These are phyloP conservation scores for Lithophane semibrunnea DNA, from an alignment of 2,888 invertebrate genomes.

Conservation along the genomic window DNA sequence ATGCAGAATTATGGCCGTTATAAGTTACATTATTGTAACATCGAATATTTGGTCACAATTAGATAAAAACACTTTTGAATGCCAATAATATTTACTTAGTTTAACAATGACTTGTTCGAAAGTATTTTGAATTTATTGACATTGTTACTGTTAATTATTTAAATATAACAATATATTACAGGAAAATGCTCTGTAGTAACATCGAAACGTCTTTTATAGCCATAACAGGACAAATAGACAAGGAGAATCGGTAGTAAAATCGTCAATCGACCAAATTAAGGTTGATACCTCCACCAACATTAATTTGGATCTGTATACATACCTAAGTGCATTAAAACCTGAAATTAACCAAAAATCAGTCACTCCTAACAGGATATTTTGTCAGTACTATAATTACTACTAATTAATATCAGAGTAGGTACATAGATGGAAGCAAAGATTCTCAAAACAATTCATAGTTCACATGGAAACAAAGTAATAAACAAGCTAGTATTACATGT, in stretches of 20 bases:
- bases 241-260: slow-evolving; percentile 7
- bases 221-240: slow-evolving; percentile 1
- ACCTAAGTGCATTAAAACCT: slow-evolving; percentile 15
- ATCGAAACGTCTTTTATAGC: slow-evolving; percentile 1
- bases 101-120: slow-evolving; percentile 26
- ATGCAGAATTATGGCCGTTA: slow-evolving; percentile 60
- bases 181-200: slow-evolving; percentile 28
- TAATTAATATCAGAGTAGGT: slow-evolving; percentile 56
- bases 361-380: slow-evolving; percentile 46
- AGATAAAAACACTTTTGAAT: slow-evolving; percentile 12
- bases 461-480: slow-evolving; percentile 18
- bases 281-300: slow-evolving; percentile 11
- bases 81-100: slow-evolving; percentile 21
- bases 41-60: slow-evolving; percentile 41
- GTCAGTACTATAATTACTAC: slow-evolving; percentile 39
- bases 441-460: slow-evolving; percentile 45
- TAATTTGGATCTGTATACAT: neutral
- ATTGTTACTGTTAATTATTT: slow-evolving; percentile 10
- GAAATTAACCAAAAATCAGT: slow-evolving; percentile 61
- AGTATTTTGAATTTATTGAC: slow-evolving; percentile 6
- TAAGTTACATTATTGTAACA: slow-evolving; percentile 53
- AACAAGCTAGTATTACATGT: slow-evolving; percentile 18
- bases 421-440: slow-evolving; percentile 46
- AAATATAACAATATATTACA: slow-evolving; percentile 22
- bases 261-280: neutral